Evolutionary conservation across 2,113 vertebrate species (phyloP).

Genomic region (Apodemus speciosus): DNA sequence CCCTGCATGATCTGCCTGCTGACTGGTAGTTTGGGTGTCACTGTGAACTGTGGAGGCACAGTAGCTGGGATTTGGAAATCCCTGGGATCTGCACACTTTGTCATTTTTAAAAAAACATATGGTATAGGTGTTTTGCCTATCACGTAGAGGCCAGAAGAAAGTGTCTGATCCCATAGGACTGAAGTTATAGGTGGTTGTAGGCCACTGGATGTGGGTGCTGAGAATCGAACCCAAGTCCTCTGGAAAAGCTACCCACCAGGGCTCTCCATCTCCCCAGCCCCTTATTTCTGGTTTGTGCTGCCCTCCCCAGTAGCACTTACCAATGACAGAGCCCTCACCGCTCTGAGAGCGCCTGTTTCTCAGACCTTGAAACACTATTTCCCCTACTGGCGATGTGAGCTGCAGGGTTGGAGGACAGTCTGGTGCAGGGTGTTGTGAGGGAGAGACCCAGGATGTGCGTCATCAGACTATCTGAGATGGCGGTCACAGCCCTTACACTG

Average conservation of each 20-base stretch:
- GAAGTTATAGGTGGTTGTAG: not conserved
- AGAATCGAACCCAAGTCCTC: not conserved
- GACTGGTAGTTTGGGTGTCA: too few relatives aligned
- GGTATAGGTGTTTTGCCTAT: not conserved
- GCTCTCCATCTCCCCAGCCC: not conserved
- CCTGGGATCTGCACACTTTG: not conserved
- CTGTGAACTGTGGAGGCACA: fast-evolving
- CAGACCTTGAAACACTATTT: not conserved
- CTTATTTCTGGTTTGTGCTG: not conserved
- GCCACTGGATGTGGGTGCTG: not conserved
- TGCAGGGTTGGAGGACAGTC: not conserved
- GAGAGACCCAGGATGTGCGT: not conserved
- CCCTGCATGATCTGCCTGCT: not conserved
- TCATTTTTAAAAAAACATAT: not conserved
- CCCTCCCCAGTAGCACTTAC: not conserved
- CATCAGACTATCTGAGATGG: not conserved
- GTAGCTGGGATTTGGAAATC: not conserved
- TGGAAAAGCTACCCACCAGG: not conserved
- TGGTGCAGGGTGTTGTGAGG: not conserved
- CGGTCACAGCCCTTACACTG: not conserved
- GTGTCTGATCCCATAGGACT: not conserved
- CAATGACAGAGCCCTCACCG: not conserved
- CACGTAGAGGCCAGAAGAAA: not conserved
- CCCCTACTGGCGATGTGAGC: not conserved
- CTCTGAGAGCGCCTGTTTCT: not conserved